A percentile compares a stretch with the other conserved stretches of the same genome.
phyloP scores from a whole-genome alignment of 1,140 invertebrate species.

The Drosophila subobscura region DNA sequence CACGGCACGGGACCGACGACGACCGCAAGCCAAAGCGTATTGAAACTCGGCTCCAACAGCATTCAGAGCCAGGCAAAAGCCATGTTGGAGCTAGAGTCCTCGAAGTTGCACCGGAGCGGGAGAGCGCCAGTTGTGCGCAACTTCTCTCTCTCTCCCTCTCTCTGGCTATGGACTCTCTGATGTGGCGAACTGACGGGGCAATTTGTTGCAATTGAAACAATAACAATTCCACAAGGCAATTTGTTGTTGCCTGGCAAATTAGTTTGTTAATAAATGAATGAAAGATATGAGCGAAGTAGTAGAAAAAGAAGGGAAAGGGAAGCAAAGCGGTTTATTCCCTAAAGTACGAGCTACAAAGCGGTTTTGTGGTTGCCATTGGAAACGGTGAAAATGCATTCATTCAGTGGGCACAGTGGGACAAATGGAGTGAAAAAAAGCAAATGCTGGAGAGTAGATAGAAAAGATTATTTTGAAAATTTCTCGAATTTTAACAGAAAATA shows the following conservation, averaged over 20 bases:
- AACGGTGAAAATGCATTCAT: slow-evolving; percentile 32
- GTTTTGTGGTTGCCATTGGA: slow-evolving; percentile 25
- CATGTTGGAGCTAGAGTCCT: slow-evolving; percentile 44
- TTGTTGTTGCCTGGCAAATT: slow-evolving; percentile 77
- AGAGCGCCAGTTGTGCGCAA: slow-evolving; percentile 36
- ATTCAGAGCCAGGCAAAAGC: slow-evolving; percentile 50
- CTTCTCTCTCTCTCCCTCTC: slow-evolving; percentile 28
- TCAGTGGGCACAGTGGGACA: slow-evolving; percentile 19
- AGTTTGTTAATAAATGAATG: slow-evolving; percentile 77
- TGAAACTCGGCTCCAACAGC: slow-evolving; percentile 72
- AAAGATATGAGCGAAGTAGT: not conserved
- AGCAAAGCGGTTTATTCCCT: slow-evolving; percentile 42
- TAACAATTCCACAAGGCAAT: slow-evolving; percentile 71
- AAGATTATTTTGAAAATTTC: too few relatives aligned
- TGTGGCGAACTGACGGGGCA: slow-evolving; percentile 45
- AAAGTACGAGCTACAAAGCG: slow-evolving; percentile 11
- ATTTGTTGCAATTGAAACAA: slow-evolving; percentile 82
- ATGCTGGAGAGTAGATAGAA: too few relatives aligned
- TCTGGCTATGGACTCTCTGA: slow-evolving; percentile 20
- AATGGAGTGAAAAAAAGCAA: too few relatives aligned
- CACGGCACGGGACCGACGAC: slow-evolving; percentile 62
- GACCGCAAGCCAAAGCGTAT: slow-evolving; percentile 80
- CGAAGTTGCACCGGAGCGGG: slow-evolving; percentile 13
- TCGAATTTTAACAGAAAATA: not conserved
- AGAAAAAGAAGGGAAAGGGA: slow-evolving; percentile 1